Percentiles rank a stretch among this genome's conserved stretches.
Conservation (phyloP, 2,113 vertebrate species). For the Willisornis vidua region DNA sequence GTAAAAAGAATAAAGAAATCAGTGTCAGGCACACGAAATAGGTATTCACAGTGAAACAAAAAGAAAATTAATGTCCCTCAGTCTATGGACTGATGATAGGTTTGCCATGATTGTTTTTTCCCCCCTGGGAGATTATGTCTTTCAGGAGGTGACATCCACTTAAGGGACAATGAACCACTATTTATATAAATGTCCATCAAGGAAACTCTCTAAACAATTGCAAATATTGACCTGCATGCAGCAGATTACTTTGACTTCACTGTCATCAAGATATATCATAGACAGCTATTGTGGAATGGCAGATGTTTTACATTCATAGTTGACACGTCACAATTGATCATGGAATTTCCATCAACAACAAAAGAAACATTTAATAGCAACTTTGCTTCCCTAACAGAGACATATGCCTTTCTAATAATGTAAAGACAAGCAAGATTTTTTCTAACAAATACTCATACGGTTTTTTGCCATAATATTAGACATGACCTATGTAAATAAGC, state of each 20-base stretch:
- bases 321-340: background rate
- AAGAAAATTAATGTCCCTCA: background rate
- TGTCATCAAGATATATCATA: background rate
- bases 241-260: conserved; percentile 35
- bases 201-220: conserved; percentile 52
- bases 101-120: conserved; percentile 40
- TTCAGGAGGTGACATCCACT: conserved; percentile 59
- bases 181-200: conserved; percentile 61
- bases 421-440: conserved; percentile 1
- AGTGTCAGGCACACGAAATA: background rate
- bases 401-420: background rate
- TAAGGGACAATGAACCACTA: conserved; percentile 56
- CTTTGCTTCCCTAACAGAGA: background rate
- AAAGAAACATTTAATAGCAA: background rate
- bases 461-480: conserved; percentile 13
- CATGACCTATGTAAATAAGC: background rate
- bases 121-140: conserved; percentile 27
- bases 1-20: background rate
- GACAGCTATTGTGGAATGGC: background rate
- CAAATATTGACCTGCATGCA: conserved; percentile 57
- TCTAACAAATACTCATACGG: background rate
- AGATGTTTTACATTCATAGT: background rate
- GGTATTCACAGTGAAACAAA: conserved; percentile 22
- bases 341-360: background rate
- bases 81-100: background rate